A percentile compares a stretch with the other conserved stretches of the same genome.
phyloP scores from a whole-genome alignment of 2,113 vertebrate species.

The Phylloscopus whistleri region DNA sequence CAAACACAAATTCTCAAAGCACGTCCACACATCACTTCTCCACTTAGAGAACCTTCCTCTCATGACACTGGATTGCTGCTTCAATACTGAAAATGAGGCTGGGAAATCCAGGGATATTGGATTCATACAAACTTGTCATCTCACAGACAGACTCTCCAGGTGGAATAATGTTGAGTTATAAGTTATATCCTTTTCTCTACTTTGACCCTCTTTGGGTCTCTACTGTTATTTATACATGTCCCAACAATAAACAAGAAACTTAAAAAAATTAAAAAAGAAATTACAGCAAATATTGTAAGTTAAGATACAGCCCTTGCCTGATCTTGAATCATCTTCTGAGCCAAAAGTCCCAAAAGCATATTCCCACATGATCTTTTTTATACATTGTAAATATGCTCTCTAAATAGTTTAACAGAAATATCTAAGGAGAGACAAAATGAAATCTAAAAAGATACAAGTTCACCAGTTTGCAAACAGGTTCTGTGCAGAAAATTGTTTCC shows the following conservation, averaged over 20 bases:
- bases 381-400: neutral
- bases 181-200: neutral
- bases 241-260: neutral
- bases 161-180: neutral
- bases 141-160: neutral
- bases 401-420: neutral
- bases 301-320: neutral
- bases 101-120: neutral
- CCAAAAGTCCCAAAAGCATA: fast-evolving
- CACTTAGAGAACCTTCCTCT: neutral
- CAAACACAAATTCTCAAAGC: neutral
- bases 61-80: neutral
- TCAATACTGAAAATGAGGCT: neutral
- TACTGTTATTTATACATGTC: neutral
- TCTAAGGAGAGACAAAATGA: neutral
- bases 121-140: neutral
- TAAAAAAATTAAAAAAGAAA: too few species aligned
- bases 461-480: neutral
- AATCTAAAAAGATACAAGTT: neutral
- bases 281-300: neutral
- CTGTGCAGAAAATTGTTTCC: neutral
- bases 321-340: neutral
- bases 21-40: neutral
- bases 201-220: neutral
- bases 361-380: neutral